A percentile compares a stretch with the other conserved stretches of the same genome.
Evolutionary conservation across 1,140 invertebrate species (phyloP).

Genomic region (Druon quercuslanigerum): DNA sequence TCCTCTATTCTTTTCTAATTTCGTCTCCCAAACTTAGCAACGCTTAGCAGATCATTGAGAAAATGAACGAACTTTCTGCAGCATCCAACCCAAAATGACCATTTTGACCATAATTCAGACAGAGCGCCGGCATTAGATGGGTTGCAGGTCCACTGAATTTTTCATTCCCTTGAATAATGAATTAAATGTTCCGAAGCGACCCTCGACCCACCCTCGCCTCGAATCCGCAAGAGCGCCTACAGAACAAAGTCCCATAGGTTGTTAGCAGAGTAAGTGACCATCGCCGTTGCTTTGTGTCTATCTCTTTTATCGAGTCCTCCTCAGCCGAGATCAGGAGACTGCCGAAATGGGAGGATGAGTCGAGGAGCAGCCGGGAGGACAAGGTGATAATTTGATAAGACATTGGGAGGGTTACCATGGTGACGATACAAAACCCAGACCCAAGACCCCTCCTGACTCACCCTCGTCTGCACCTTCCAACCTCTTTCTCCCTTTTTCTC

Average conservation of each 20-base stretch:
- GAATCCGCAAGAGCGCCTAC: conserved; percentile 34
- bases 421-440: conserved; percentile 70
- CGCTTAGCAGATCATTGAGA: neutral
- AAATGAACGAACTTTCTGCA: neutral
- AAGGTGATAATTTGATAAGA: conserved; percentile 77
- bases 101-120: conserved; percentile 18
- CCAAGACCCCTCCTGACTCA: conserved; percentile 54
- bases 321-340: conserved; percentile 46
- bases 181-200: conserved; percentile 72
- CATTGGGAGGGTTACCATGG: conserved; percentile 74
- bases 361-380: conserved; percentile 58
- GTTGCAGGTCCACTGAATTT: conserved; percentile 61
- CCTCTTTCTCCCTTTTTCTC: conserved; percentile 51
- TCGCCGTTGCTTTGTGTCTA: conserved; percentile 62
- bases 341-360: conserved; percentile 41
- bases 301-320: conserved; percentile 61
- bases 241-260: conserved; percentile 61
- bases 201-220: conserved; percentile 49
- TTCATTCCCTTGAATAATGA: conserved; percentile 73
- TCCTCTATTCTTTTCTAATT: neutral
- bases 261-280: conserved; percentile 66
- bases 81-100: conserved; percentile 15
- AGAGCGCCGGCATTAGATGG: conserved; percentile 36
- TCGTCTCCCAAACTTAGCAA: neutral
- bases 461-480: conserved; percentile 52